A percentile compares a stretch with the other conserved stretches of the same genome.
Evolutionary conservation across 35 echinoderm and acorn worm species (phyloP).

Genomic region (Antedon bifida): DNA sequence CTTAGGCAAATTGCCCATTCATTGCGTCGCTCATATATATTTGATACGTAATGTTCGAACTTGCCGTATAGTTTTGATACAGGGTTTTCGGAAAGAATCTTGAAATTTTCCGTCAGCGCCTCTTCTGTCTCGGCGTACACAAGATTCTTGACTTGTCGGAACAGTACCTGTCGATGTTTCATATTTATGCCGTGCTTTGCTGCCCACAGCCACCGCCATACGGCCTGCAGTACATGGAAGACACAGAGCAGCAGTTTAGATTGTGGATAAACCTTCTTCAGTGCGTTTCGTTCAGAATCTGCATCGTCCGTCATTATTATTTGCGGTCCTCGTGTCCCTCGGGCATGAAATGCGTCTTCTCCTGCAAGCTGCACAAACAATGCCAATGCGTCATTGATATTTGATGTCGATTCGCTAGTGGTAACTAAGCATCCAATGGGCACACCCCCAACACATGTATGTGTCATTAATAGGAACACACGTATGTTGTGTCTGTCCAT

Average conservation of each 20-base stretch:
- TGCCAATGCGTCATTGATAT: not conserved
- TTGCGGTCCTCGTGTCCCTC: not conserved
- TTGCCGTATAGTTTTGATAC: conserved; percentile 7
- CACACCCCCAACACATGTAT: conserved; percentile 18
- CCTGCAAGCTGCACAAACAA: not conserved
- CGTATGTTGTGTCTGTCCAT: conserved; percentile 4
- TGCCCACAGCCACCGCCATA: not conserved
- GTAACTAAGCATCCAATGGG: conserved; percentile 9
- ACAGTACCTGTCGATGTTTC: not conserved
- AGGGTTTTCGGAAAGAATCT: not conserved
- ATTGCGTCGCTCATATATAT: conserved; percentile 18
- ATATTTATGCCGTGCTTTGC: not conserved
- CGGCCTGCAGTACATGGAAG: not conserved
- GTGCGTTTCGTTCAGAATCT: not conserved
- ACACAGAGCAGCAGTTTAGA: not conserved
- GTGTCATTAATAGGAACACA: conserved; percentile 13
- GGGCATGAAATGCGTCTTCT: not conserved
- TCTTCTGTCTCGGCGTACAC: not conserved
- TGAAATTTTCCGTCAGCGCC: not conserved
- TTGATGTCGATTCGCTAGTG: not conserved
- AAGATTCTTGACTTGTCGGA: not conserved
- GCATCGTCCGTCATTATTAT: not conserved
- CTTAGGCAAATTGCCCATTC: conserved; percentile 25
- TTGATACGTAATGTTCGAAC: not conserved
- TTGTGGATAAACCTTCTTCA: not conserved